These are phyloP conservation scores for Trissolcus japonicus DNA, from an alignment of 2,888 invertebrate species.

Conservation along the genomic window DNA sequence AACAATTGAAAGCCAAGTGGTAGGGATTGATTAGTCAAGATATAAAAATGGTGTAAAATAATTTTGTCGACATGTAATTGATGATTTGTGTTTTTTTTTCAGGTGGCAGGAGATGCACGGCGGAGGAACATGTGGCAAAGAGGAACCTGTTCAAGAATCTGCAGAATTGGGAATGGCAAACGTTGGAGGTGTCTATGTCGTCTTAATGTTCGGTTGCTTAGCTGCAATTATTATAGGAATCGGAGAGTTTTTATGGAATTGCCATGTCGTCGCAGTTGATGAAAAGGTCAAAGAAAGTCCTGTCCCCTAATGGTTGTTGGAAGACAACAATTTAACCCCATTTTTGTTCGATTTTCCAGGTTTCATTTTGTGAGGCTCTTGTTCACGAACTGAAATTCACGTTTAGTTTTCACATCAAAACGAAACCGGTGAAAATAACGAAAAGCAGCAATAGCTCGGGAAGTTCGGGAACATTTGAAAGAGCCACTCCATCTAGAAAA, in stretches of 20 bases:
- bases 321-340: too few species aligned
- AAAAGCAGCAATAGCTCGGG: slow-evolving; percentile 62
- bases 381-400: slow-evolving; percentile 84
- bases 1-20: slow-evolving; percentile 91
- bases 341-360: slow-evolving; percentile 75
- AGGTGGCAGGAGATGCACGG: slow-evolving; percentile 85
- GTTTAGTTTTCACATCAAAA: slow-evolving; percentile 83
- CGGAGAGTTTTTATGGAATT: slow-evolving; percentile 90
- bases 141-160: slow-evolving; percentile 61
- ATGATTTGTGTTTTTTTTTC: background rate
- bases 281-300: slow-evolving; percentile 80
- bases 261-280: slow-evolving; percentile 85
- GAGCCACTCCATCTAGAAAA: slow-evolving; percentile 64
- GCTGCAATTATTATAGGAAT: slow-evolving; percentile 86
- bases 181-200: slow-evolving; percentile 94
- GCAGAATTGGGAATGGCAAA: slow-evolving; percentile 84
- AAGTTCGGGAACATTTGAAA: slow-evolving; percentile 54
- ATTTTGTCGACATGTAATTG: background rate
- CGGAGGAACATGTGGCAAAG: slow-evolving; percentile 78
- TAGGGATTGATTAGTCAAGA: slow-evolving; percentile 1
- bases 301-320: too few species aligned
- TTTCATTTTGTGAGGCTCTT: slow-evolving; percentile 83
- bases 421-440: slow-evolving; percentile 81
- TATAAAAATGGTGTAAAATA: background rate
- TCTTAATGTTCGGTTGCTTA: slow-evolving; percentile 85